These are phyloP conservation scores for Dromococcyx pavoninus DNA, from an alignment of 2,797 vertebrate genomes.

Conservation along the genomic window DNA sequence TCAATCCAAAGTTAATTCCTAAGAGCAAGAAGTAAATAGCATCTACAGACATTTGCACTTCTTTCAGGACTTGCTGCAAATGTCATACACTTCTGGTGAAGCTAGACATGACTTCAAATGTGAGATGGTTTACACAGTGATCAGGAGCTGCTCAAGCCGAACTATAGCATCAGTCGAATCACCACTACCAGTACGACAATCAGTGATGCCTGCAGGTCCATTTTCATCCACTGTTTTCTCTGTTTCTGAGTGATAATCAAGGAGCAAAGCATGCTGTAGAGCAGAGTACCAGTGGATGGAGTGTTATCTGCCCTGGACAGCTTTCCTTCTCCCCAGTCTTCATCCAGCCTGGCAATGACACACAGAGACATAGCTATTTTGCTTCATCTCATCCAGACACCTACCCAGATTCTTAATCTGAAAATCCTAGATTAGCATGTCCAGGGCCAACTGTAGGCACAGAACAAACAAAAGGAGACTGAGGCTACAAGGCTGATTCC, in stretches of 20 bases:
- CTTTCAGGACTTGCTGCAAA: background rate
- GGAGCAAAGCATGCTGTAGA: background rate
- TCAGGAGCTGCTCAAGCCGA: background rate
- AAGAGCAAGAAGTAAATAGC: background rate
- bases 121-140: background rate
- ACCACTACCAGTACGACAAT: rapidly evolving
- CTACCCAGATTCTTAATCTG: background rate
- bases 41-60: background rate
- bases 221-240: background rate
- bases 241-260: background rate
- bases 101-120: background rate
- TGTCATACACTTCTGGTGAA: background rate
- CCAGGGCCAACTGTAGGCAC: background rate
- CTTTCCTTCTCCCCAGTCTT: background rate
- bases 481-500: background rate
- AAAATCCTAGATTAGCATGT: background rate
- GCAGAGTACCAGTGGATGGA: background rate
- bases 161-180: background rate
- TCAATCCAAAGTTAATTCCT: background rate
- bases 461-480: background rate
- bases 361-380: background rate
- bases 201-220: rapidly evolving
- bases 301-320: background rate
- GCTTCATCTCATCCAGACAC: background rate
- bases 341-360: background rate